Conservation (phyloP, 2,888 invertebrate genomes). For the Agrenia bidenticulata region DNA sequence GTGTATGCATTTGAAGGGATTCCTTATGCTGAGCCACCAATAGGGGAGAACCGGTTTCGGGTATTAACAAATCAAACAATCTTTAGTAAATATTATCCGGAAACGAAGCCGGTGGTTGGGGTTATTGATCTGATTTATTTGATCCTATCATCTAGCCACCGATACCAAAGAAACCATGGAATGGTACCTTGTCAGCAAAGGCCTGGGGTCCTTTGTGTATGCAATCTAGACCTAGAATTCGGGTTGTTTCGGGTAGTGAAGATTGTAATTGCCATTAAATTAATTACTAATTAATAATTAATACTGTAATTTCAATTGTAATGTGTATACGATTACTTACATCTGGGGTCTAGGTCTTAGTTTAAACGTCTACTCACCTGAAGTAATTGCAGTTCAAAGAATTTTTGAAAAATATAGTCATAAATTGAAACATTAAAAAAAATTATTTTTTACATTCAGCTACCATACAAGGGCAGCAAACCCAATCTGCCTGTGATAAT, state of each 20-base stretch:
- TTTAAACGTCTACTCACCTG: slow-evolving; percentile 31
- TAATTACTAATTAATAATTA: no score
- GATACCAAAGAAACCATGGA: slow-evolving; percentile 38
- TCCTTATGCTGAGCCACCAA: slow-evolving; percentile 45
- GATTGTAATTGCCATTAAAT: no score
- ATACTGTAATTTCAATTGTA: no score
- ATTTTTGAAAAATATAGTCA: neutral
- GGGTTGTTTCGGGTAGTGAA: slow-evolving; percentile 14
- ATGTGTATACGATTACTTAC: neutral
- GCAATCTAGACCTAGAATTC: slow-evolving; percentile 28
- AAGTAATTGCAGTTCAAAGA: slow-evolving; percentile 10
- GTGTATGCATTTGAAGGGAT: slow-evolving; percentile 45
- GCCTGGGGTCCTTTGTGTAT: slow-evolving; percentile 30
- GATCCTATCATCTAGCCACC: no score
- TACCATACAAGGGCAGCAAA: neutral
- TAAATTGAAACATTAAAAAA: neutral
- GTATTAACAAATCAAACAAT: slow-evolving; percentile 16
- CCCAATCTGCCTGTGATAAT: slow-evolving; percentile 20
- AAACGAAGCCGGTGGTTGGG: no score
- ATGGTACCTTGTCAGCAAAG: slow-evolving; percentile 31
- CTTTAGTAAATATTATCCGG: neutral
- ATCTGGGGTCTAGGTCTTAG: neutral
- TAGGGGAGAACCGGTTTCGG: slow-evolving; percentile 36
- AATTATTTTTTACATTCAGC: neutral
- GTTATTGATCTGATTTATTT: no score